Base-by-base conservation (phyloP, 1,140 invertebrate genomes). In the Heterodera carotae region DNA sequence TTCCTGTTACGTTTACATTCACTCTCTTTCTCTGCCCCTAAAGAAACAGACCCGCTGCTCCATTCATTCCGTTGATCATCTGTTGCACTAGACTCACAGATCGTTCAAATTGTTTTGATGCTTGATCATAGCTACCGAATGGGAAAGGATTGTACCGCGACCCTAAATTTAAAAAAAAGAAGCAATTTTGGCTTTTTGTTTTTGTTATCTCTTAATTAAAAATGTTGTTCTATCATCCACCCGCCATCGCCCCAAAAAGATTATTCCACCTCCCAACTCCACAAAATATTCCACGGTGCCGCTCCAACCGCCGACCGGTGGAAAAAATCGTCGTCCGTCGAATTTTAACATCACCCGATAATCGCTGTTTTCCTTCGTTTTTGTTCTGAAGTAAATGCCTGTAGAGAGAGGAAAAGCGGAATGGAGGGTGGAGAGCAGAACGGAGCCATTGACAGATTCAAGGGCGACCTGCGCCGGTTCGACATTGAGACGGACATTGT, bases 41-140 rank as follows among this genome's bases (percentile, higher is more conserved):
- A 2, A 18, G 1, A 53, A 18, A 5, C 48, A 6, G 12, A 53
- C 48, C 48, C 4, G 48, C 48, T 15, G 18, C 48, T 53, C 48
- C 48, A 53, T 53, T 53, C 62, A 22, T 29, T n/a, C 71, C 71
- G 64, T 74, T 74, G 53, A 74, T 74, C 71, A 74, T 74, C 31
- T 74, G 59, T 8, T 74, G 71, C 33, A 74, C 71, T 10, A 74
- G n/a, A 36, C 64, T 74, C 22, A 74, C 71, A 2, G 71, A 74
- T 10, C 71, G 71, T 56, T 74, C 71, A 34, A 74, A 74, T 34
- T 74, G 71, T 60, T 74, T 74, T 7, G 71, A 27, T 31, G 71
- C 71, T 43, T 62, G 59, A 25, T 74, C 71, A 36, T 74, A 74
- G 29, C 71, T 74, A 7, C 71, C 71, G 64, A 74, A 74, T 10